These are phyloP conservation scores for Cepaea nemoralis DNA, from an alignment of 1,140 invertebrate genomes.

Conservation along the genomic window DNA sequence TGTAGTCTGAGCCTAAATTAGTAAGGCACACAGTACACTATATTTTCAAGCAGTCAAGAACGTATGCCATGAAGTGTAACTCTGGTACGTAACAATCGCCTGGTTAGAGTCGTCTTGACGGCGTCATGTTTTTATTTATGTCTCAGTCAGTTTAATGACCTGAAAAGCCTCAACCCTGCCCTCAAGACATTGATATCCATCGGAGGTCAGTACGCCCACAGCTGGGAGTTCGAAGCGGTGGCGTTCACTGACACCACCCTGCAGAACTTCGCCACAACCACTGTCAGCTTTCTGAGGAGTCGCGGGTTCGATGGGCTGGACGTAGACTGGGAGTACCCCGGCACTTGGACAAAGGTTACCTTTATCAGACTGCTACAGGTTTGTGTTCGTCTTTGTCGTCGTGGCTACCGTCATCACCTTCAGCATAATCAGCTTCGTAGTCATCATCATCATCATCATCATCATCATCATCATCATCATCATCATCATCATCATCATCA, in stretches of 20 bases:
- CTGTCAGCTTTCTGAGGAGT: slow-evolving; percentile 88
- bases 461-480: no score
- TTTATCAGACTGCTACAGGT: slow-evolving; percentile 24
- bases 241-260: slow-evolving; percentile 38
- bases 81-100: slow-evolving; percentile 27
- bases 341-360: slow-evolving; percentile 40
- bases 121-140: no score
- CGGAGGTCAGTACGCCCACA: slow-evolving; percentile 46
- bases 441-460: no score
- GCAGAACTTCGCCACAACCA: slow-evolving; percentile 61
- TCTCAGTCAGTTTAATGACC: slow-evolving; percentile 72
- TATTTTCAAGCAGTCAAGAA: neutral
- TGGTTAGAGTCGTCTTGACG: no score
- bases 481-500: no score
- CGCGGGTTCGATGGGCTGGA: slow-evolving; percentile 73
- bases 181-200: slow-evolving; percentile 55
- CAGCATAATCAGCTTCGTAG: no score
- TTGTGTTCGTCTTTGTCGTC: no score
- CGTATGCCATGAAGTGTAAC: neutral
- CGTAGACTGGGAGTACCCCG: slow-evolving; percentile 57
- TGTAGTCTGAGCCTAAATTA: no score
- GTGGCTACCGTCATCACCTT: no score
- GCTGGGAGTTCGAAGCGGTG: slow-evolving; percentile 36
- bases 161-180: slow-evolving; percentile 91
- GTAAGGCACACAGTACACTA: no score